Evolutionary conservation across 2,888 invertebrate genomes (phyloP).

Genomic region (Xanthorhoe spadicearia): DNA sequence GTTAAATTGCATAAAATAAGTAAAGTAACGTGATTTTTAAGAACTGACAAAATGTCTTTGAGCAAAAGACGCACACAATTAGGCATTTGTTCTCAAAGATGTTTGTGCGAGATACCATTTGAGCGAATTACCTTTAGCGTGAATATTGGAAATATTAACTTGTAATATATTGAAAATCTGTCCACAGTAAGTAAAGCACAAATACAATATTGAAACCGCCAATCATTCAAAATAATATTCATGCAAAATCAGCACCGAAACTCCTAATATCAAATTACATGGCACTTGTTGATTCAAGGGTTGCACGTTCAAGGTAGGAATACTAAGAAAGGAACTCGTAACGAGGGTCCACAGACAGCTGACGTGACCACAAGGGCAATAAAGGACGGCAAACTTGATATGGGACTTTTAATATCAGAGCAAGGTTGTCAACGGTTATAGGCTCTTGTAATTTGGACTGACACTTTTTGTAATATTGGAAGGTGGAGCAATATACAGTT

Average conservation of each 20-base stretch:
- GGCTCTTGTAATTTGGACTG: conserved; percentile 58
- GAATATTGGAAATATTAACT: no score
- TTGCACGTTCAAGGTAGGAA: conserved; percentile 44
- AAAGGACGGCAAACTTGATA: conserved; percentile 56
- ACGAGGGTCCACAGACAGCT: conserved; percentile 68
- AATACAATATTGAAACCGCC: neutral
- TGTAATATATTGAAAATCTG: no score
- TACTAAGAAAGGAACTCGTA: conserved; percentile 49
- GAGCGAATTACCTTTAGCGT: no score
- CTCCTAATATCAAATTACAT: conserved; percentile 53
- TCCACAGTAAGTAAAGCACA: no score
- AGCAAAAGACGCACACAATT: no score
- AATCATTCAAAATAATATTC: neutral
- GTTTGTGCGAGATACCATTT: no score
- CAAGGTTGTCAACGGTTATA: conserved; percentile 55
- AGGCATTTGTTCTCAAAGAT: no score
- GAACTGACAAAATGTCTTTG: no score
- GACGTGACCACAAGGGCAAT: conserved; percentile 61
- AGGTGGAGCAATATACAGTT: conserved; percentile 17
- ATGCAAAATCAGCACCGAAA: conserved; percentile 33
- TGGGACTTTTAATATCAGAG: conserved; percentile 69
- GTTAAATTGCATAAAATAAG: conserved; percentile 48
- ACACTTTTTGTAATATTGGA: conserved; percentile 39
- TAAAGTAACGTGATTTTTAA: conserved; percentile 11
- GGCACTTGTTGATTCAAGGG: conserved; percentile 63